Conservation (phyloP, 2,113 vertebrate species). For the Romanogobio albipinnatus region DNA sequence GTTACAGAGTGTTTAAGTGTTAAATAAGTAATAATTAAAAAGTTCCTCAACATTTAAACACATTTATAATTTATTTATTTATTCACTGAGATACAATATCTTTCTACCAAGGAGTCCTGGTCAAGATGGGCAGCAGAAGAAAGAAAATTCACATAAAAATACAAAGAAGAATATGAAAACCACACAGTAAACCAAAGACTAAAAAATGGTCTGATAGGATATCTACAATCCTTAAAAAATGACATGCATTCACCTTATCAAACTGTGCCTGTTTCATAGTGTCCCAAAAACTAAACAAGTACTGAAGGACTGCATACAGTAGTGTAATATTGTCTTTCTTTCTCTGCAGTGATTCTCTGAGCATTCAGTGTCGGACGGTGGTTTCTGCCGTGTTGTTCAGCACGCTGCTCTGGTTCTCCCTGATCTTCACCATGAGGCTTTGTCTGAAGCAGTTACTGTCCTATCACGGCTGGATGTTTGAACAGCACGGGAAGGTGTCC, state of each 20-base stretch:
- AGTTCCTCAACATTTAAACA: neutral
- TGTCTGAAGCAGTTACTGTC: constrained; percentile 88
- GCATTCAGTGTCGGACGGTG: constrained; percentile 77
- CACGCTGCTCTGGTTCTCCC: constrained; percentile 84
- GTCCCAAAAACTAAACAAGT: neutral
- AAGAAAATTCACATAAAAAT: too few relatives aligned
- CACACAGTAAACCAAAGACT: too few relatives aligned
- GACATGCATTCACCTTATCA: neutral
- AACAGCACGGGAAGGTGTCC: constrained; percentile 85
- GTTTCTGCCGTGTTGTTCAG: constrained; percentile 85
- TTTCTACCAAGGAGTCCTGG: too few relatives aligned
- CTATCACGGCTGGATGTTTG: constrained; percentile 90
- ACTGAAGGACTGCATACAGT: neutral
- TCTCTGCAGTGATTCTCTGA: constrained; percentile 75
- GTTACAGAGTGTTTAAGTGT: too few relatives aligned
- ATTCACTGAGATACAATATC: too few relatives aligned
- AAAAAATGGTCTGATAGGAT: neutral
- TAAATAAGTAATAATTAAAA: neutral
- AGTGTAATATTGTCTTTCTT: neutral
- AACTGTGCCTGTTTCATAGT: neutral
- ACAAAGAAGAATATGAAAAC: too few relatives aligned
- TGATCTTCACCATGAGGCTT: constrained; percentile 88
- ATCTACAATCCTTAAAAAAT: neutral
- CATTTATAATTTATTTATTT: neutral
- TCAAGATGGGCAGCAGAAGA: too few relatives aligned